Conservation (phyloP, 2,888 invertebrate species). For the Deroplatys truncata region DNA sequence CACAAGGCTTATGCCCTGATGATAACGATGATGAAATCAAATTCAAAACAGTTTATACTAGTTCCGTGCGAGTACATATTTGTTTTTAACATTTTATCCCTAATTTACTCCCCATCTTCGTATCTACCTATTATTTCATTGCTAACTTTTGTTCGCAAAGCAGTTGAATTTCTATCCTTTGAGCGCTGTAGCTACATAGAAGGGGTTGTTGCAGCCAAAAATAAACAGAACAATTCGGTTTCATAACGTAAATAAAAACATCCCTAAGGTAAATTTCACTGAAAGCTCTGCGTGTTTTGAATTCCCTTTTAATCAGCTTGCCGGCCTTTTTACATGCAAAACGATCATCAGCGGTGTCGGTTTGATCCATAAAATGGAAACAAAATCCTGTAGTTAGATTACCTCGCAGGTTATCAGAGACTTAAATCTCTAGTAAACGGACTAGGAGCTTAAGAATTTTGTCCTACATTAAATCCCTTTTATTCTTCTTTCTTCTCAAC, state of each 20-base stretch:
- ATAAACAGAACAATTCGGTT: background rate
- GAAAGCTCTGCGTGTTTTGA: background rate
- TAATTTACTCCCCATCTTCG: background rate
- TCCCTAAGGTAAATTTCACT: background rate
- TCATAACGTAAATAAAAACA: background rate
- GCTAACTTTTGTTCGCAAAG: background rate
- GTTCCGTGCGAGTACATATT: no score
- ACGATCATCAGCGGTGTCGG: background rate
- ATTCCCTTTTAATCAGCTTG: background rate
- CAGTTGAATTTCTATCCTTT: background rate
- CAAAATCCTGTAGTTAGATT: background rate
- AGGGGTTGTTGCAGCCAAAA: background rate
- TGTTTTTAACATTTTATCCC: no score
- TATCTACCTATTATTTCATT: background rate
- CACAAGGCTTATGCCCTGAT: no score
- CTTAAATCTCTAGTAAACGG: no score
- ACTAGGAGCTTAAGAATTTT: no score
- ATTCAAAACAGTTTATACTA: no score
- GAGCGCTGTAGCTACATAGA: background rate
- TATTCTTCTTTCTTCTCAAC: no score
- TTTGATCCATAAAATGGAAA: background rate
- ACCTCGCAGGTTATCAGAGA: background rate
- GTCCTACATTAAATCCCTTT: no score
- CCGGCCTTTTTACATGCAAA: background rate
- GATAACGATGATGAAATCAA: no score